Evolutionary conservation across 2,797 vertebrate species (phyloP).

Genomic region (Pygocentrus nattereri): DNA sequence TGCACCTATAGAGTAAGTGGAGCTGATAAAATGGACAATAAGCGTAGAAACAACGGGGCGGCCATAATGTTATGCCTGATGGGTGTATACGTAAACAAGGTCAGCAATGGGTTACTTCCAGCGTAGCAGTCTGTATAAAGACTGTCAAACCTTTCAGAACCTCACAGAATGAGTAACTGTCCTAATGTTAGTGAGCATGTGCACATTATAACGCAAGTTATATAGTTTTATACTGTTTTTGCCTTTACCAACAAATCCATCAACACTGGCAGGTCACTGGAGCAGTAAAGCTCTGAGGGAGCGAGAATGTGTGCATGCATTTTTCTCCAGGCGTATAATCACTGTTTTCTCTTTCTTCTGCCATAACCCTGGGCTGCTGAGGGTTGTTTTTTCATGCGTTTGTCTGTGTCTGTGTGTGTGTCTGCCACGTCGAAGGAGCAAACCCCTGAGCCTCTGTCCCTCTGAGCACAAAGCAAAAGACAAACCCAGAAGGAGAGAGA

Average conservation of each 20-base stretch:
- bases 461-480: conserved; percentile 29
- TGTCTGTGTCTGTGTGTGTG: conserved; percentile 27
- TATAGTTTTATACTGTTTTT: too few species aligned
- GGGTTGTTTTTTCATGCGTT: conserved; percentile 2
- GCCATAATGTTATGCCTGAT: too few species aligned
- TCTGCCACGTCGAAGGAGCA: conserved; percentile 50
- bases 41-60: too few species aligned
- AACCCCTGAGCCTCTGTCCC: conserved; percentile 17
- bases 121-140: neutral
- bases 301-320: neutral
- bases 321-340: conserved; percentile 16
- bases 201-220: neutral
- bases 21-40: too few species aligned
- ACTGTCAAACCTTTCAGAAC: neutral
- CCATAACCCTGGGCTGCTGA: neutral
- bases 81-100: too few species aligned
- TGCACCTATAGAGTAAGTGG: too few species aligned
- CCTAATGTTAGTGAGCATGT: neutral
- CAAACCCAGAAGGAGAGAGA: conserved; percentile 35
- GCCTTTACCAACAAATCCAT: too few species aligned
- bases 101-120: too few species aligned
- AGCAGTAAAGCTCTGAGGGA: too few species aligned
- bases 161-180: neutral
- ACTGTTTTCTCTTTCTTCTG: neutral
- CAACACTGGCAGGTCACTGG: neutral